A percentile compares a stretch with the other conserved stretches of the same genome.
phyloP scores from a whole-genome alignment of 2,113 vertebrate species.

The Plecotus auritus region DNA sequence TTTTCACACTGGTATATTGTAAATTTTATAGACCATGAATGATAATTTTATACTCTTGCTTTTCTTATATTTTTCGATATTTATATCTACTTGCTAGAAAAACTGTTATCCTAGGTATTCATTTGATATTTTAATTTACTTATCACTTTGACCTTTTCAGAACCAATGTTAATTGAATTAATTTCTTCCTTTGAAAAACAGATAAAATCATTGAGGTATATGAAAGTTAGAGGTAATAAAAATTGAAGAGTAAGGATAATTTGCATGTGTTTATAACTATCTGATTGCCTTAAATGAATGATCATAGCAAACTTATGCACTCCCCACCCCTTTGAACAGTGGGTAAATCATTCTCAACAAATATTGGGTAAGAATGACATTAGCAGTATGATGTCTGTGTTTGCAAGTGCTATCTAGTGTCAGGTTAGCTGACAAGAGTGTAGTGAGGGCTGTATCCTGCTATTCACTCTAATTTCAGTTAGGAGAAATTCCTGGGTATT shows the following conservation, averaged over 20 bases:
- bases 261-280: constrained; percentile 33
- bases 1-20: neutral
- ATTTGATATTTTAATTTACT: neutral
- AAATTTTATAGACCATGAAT: neutral
- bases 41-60: neutral
- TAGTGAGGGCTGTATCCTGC: neutral
- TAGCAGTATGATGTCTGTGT: neutral
- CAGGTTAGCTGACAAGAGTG: neutral
- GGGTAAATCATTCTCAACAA: constrained; percentile 15
- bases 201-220: neutral
- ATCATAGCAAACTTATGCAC: neutral
- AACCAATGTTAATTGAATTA: neutral
- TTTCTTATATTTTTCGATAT: neutral
- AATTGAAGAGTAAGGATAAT: constrained; percentile 18
- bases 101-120: neutral
- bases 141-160: neutral
- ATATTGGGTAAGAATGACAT: neutral
- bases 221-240: neutral
- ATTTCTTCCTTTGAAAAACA: constrained; percentile 30
- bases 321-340: neutral
- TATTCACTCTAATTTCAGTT: constrained; percentile 42
- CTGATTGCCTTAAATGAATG: constrained; percentile 36
- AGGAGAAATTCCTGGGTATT: constrained; percentile 37
- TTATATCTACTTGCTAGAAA: neutral
- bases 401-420: neutral